Evolutionary conservation across 2,113 vertebrate genomes (phyloP).

Genomic region (Phasianus colchicus): DNA sequence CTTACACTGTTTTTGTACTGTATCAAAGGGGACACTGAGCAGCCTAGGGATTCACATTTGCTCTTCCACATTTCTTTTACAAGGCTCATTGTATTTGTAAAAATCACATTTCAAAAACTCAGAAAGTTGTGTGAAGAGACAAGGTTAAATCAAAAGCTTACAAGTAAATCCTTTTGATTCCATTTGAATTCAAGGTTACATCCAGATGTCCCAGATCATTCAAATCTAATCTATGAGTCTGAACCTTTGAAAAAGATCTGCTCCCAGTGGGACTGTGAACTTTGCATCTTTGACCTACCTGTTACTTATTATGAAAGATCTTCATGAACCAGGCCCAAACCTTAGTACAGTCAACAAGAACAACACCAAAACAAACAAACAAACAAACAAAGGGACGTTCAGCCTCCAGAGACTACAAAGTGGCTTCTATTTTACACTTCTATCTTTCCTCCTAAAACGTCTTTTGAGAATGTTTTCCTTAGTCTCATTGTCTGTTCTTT

Average conservation of each 20-base stretch:
- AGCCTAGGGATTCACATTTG: background rate
- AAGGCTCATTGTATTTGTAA: background rate
- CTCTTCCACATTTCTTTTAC: background rate
- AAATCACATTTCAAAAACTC: background rate
- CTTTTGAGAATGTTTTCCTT: background rate
- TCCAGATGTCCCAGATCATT: background rate
- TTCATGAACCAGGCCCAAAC: background rate
- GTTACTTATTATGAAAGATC: background rate
- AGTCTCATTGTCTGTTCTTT: background rate
- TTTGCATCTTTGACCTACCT: background rate
- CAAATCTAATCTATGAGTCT: background rate
- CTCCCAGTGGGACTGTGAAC: background rate
- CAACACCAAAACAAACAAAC: no score
- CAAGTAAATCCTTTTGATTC: background rate
- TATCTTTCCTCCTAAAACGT: background rate
- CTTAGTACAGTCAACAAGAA: background rate
- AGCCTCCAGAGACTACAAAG: background rate
- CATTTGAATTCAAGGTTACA: background rate
- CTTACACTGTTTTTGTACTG: background rate
- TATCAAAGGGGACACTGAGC: background rate
- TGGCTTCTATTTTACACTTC: background rate
- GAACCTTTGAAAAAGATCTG: background rate
- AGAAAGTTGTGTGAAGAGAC: background rate
- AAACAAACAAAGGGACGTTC: background rate
- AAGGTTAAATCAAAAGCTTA: constrained; percentile 9